These are phyloP conservation scores for Zeuzera pyrina DNA, from an alignment of 2,888 invertebrate genomes.

Conservation along the genomic window DNA sequence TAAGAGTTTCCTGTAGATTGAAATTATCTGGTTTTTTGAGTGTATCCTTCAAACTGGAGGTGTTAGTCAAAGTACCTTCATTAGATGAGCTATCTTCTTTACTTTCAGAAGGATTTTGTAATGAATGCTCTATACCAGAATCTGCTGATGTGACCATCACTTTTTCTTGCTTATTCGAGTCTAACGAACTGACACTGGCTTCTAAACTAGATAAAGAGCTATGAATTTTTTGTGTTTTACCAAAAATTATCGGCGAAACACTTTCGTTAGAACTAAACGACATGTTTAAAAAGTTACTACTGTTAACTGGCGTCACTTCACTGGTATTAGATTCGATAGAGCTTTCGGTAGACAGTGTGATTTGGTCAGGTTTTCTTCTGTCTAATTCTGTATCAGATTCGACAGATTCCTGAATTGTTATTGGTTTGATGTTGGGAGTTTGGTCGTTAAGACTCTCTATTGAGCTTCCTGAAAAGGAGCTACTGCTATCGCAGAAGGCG, in stretches of 20 bases:
- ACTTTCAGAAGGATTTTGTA: constrained; percentile 49
- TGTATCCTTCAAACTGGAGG: constrained; percentile 52
- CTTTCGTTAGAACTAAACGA: constrained; percentile 66
- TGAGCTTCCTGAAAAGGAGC: constrained; percentile 62
- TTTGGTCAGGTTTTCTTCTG: constrained; percentile 42
- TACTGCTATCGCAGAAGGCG: constrained; percentile 59
- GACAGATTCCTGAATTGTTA: constrained; percentile 29
- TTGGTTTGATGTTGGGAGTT: constrained; percentile 21
- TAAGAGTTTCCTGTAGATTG: constrained; percentile 37
- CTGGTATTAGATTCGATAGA: constrained; percentile 56
- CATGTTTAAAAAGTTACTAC: constrained; percentile 41
- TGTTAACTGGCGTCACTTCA: constrained; percentile 51
- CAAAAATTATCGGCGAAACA: constrained; percentile 60
- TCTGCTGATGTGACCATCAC: constrained; percentile 62
- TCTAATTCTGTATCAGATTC: constrained; percentile 38
- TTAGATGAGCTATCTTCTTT: constrained; percentile 65
- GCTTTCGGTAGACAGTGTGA: constrained; percentile 46
- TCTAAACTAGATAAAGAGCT: constrained; percentile 63
- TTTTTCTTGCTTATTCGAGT: constrained; percentile 53
- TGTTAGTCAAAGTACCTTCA: constrained; percentile 64
- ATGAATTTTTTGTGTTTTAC: constrained; percentile 52
- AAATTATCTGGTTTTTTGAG: constrained; percentile 33
- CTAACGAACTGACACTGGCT: constrained; percentile 64
- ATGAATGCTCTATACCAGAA: constrained; percentile 62
- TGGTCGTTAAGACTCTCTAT: constrained; percentile 59